phyloP scores from a whole-genome alignment of 2,113 vertebrate species.

The Hypomesus transpacificus region DNA sequence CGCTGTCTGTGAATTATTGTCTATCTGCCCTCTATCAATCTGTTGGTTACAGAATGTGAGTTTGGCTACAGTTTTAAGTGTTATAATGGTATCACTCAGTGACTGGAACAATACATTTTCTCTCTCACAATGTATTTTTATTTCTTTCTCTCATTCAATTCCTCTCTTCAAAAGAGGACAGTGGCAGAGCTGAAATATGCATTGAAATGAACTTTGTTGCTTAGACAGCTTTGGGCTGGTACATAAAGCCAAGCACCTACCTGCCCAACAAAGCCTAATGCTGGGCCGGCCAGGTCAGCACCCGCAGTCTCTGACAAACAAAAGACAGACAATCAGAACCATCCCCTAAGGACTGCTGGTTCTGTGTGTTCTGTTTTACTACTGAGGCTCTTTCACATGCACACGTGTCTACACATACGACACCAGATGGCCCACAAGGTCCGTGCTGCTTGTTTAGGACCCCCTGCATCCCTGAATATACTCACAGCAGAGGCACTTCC shows the following conservation, averaged over 20 bases:
- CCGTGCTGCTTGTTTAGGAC: not conserved
- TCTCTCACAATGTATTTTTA: too few relatives aligned
- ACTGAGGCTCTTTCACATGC: not conserved
- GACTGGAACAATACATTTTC: too few relatives aligned
- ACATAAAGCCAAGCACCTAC: constrained; percentile 18
- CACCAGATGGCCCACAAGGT: constrained; percentile 24
- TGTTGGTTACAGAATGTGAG: too few relatives aligned
- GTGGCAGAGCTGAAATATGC: constrained; percentile 1
- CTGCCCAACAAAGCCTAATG: constrained; percentile 3
- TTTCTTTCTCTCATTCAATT: not conserved
- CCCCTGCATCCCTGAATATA: constrained; percentile 36
- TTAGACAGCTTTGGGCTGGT: constrained; percentile 1
- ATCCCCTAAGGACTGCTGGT: not conserved
- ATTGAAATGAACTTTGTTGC: constrained; percentile 25
- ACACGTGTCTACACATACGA: not conserved
- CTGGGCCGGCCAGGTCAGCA: not conserved
- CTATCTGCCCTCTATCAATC: too few relatives aligned
- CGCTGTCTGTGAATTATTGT: too few relatives aligned
- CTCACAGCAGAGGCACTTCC: constrained; percentile 94
- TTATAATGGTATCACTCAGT: too few relatives aligned
- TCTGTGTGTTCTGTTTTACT: not conserved
- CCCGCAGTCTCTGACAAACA: not conserved
- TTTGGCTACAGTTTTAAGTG: too few relatives aligned
- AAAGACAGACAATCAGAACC: not conserved
- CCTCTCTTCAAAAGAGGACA: not conserved